These are phyloP conservation scores for Eremophila alpestris DNA, from an alignment of 2,797 vertebrate species.

Conservation along the genomic window DNA sequence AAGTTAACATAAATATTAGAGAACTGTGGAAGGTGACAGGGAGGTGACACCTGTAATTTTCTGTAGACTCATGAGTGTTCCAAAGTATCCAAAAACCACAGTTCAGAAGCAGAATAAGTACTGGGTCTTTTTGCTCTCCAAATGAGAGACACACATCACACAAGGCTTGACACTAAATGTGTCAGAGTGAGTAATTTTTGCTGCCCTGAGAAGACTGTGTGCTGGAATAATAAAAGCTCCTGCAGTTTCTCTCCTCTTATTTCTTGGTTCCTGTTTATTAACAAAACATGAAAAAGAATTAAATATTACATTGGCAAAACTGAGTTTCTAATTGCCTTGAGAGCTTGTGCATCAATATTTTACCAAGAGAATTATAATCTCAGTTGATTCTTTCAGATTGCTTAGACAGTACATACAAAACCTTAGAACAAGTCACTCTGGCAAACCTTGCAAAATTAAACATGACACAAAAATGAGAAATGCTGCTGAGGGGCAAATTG, in stretches of 20 bases:
- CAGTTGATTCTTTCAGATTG: neutral
- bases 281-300: conserved; percentile 4
- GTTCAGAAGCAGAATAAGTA: neutral
- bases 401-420: neutral
- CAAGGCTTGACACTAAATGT: neutral
- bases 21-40: neutral
- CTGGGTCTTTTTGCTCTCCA: neutral
- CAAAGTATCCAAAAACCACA: neutral
- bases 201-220: neutral
- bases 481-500: neutral
- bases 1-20: neutral
- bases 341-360: neutral
- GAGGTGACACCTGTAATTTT: neutral
- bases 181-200: neutral
- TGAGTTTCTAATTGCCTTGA: neutral
- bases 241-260: neutral
- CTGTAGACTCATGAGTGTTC: neutral
- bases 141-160: neutral
- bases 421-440: neutral
- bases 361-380: neutral
- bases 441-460: neutral
- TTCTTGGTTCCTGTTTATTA: neutral
- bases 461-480: neutral
- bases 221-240: neutral
- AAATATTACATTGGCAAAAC: neutral